A percentile compares a stretch with the other conserved stretches of the same genome.
Conservation (phyloP, 2,113 vertebrate species). For the Callorhinus ursinus region DNA sequence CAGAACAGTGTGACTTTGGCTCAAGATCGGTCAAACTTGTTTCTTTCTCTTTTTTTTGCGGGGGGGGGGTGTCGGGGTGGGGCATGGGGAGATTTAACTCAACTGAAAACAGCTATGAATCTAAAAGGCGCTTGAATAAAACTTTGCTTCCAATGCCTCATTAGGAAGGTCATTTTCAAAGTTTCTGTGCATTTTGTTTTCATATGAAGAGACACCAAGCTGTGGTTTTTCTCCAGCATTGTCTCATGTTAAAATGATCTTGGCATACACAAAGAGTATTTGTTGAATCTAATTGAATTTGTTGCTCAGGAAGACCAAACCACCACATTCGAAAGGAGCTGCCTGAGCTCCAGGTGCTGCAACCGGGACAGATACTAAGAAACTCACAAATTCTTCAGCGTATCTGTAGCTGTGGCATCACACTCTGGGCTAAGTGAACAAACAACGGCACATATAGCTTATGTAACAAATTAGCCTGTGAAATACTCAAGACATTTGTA, state of each 20-base stretch:
- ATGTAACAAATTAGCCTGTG: neutral
- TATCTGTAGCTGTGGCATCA: neutral
- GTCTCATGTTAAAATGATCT: neutral
- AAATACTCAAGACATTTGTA: neutral
- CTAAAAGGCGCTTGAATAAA: constrained; percentile 64
- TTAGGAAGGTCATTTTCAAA: constrained; percentile 63
- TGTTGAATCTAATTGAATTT: constrained; percentile 41
- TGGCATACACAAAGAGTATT: neutral
- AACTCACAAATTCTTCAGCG: neutral
- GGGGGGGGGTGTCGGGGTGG: constrained; percentile 1
- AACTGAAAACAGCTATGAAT: constrained; percentile 62
- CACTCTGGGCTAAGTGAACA: neutral
- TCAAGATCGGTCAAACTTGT: constrained; percentile 78
- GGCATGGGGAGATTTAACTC: constrained; percentile 50
- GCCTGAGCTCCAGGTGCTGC: neutral
- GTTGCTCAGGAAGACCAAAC: neutral
- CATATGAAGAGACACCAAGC: neutral
- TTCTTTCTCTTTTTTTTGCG: constrained; percentile 58
- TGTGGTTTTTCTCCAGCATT: neutral
- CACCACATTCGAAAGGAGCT: neutral
- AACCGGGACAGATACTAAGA: neutral
- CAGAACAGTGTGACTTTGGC: constrained; percentile 77
- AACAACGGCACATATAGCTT: neutral
- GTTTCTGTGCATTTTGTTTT: constrained; percentile 19
- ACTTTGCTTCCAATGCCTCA: constrained; percentile 49